Base-by-base conservation (phyloP, 1,140 invertebrate genomes). In the Trachelipus rathkii region DNA sequence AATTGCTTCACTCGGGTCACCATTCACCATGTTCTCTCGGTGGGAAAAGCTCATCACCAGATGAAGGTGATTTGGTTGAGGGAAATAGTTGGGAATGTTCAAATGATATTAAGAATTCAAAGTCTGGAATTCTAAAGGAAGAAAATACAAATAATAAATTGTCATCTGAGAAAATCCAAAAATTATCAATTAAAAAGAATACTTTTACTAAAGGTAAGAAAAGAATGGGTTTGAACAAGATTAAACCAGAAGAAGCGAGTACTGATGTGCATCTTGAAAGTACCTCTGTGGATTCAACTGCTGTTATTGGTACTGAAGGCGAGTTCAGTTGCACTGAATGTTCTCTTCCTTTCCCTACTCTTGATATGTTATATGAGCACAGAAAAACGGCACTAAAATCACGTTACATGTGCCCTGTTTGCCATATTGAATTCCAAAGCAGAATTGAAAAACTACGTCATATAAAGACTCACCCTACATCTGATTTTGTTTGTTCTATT, bases 381-480 rank as follows among this genome's bases (percentile, higher is more conserved):
- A 85, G 93, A 7, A 91, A 90, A 33, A 73, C 44, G 45, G 79
- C 77, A 2, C 76, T 78, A 45, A 77, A 77, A 46, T 77, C 79
- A 11, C 68, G 77, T 43, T 91, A 89, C 82, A 88, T 87, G 83
- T 95, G 93, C 82, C 89, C 89, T 4, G 85, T 91, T 15, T 96
- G 95, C 84, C 89, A 91, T 82, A 92, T 95, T 84, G 88, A 90
- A 24, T 95, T 95, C 84, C 85, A 92, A 9, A 92, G 92, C 1
- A 89, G 90, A 76, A 91, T 92, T 82, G 92, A 92, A 80, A 84
- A 93, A 23, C 87, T 89, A 23, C 92, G 93, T 69, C 93, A 95
- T 82, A 91, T 90, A 81, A 91, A 92, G 71, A 89, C 91, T 44
- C 93, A 95, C 83, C 93, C 92, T 0, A 92, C 92, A 0, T 90